These are phyloP conservation scores for Mus pahari DNA, from an alignment of 2,113 vertebrate species.

Conservation along the genomic window DNA sequence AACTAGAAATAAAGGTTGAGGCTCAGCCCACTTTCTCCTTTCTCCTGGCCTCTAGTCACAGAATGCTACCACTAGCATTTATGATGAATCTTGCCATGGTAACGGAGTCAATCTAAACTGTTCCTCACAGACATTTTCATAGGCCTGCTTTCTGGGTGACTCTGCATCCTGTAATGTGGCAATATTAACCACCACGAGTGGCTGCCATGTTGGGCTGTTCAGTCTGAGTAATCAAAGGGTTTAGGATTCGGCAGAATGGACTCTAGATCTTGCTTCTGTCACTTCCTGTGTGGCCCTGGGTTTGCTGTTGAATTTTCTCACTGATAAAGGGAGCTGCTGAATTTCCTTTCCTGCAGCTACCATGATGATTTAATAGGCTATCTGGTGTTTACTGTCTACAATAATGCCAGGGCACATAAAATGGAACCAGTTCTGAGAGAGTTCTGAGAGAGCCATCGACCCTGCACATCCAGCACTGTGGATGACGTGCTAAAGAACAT, in stretches of 20 bases:
- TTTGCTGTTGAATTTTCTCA: background rate
- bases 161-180: background rate
- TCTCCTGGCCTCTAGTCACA: too few species aligned
- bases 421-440: background rate
- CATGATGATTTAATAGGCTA: background rate
- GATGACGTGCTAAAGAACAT: background rate
- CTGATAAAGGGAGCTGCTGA: background rate
- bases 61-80: background rate
- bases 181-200: background rate
- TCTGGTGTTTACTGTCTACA: background rate
- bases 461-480: rapidly evolving
- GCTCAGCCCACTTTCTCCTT: background rate
- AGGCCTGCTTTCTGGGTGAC: background rate
- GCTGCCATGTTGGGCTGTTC: background rate
- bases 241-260: background rate
- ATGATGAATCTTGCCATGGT: background rate
- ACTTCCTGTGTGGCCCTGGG: background rate
- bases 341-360: background rate
- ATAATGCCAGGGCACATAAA: background rate
- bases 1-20: background rate
- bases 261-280: background rate
- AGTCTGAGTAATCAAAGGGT: background rate
- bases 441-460: background rate
- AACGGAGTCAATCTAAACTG: background rate
- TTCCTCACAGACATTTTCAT: background rate